phyloP scores from a whole-genome alignment of 2,113 vertebrate genomes.

The Dromiciops gliroides region DNA sequence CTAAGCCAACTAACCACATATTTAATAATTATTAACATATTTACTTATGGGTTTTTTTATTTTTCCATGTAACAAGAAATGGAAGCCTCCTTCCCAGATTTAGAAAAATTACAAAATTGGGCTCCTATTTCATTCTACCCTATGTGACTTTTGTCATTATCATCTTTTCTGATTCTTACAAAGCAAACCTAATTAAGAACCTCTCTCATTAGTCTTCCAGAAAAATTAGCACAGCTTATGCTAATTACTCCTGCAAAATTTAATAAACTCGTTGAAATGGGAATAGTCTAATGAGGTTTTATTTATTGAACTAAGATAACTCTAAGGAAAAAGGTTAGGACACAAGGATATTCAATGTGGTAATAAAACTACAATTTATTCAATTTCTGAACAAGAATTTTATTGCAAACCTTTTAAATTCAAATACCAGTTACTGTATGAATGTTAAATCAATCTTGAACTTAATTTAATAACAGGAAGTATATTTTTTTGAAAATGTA shows the following conservation, averaged over 20 bases:
- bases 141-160: constrained; percentile 88
- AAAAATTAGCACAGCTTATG: constrained; percentile 98
- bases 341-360: constrained; percentile 84
- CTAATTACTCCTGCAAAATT: constrained; percentile 99
- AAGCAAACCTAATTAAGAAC: constrained; percentile 99
- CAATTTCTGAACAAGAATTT: constrained; percentile 87
- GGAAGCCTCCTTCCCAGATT: constrained; percentile 70
- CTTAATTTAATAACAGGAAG: constrained; percentile 86
- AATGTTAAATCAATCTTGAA: constrained; percentile 87
- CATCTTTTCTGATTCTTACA: constrained; percentile 92
- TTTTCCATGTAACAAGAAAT: constrained; percentile 64
- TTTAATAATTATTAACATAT: constrained; percentile 46
- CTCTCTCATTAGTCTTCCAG: constrained; percentile 99
- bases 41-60: constrained; percentile 61
- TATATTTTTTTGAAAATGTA: constrained; percentile 80
- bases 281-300: constrained; percentile 99
- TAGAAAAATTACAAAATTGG: constrained; percentile 79
- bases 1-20: constrained; percentile 56
- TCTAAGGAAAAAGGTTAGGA: constrained; percentile 92
- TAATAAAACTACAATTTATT: constrained; percentile 90
- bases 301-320: constrained; percentile 99
- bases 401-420: constrained; percentile 89
- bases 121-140: constrained; percentile 81
- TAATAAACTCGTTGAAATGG: constrained; percentile 99
- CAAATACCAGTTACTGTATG: constrained; percentile 86